Conservation (phyloP, 2,888 invertebrate genomes). For the Rhimphoctona megacephalus region DNA sequence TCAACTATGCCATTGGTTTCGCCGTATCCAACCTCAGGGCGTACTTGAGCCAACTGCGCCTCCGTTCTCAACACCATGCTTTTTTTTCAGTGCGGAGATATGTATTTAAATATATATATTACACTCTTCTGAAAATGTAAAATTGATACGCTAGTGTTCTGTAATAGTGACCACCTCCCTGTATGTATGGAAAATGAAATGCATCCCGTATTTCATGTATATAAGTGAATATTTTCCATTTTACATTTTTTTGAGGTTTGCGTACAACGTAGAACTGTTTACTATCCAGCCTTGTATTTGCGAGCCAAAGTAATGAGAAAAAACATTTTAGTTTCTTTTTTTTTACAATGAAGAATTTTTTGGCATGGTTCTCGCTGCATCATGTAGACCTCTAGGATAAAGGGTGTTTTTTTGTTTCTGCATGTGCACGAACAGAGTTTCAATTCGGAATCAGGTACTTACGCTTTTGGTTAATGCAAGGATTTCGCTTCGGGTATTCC, state of each 20-base stretch:
- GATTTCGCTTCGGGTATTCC: not conserved
- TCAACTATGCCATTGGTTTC: too few species aligned
- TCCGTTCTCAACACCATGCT: too few species aligned
- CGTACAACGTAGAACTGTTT: not conserved
- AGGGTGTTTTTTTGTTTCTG: not conserved
- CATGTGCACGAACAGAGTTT: not conserved
- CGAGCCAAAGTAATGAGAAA: conserved; percentile 2
- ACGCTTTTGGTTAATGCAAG: not conserved
- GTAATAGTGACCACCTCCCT: conserved; percentile 17
- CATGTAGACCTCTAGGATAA: not conserved
- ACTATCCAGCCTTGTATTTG: not conserved
- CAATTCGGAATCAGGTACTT: not conserved
- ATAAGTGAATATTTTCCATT: not conserved
- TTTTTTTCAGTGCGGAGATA: too few species aligned
- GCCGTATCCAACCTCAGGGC: too few species aligned
- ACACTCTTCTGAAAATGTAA: conserved; percentile 16
- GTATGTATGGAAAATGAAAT: not conserved
- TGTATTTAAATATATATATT: conserved; percentile 5
- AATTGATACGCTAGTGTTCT: conserved; percentile 47
- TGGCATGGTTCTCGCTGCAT: conserved; percentile 20
- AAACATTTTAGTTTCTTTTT: not conserved
- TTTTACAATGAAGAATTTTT: not conserved
- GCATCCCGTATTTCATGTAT: not conserved
- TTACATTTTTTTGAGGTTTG: not conserved
- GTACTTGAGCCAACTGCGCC: too few species aligned